Evolutionary conservation across 2,888 invertebrate species (phyloP), one percentile per base, ranked within the genome.

Genomic region (Acanthococcus lagerstroemiae): DNA sequence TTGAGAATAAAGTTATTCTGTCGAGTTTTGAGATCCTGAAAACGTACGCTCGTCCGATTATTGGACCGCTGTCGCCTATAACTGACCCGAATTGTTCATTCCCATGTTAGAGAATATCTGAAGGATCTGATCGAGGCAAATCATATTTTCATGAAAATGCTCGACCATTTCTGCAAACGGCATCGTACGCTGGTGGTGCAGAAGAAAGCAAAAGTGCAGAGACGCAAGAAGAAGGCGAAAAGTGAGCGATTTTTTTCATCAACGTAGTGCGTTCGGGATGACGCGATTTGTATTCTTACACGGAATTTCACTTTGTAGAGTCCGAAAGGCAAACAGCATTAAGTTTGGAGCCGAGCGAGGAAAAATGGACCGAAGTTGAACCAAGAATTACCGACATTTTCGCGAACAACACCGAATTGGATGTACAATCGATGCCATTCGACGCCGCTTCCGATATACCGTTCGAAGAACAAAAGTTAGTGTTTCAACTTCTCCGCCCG

Each of bases 131-230:
- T 95, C 6, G 91, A 94, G 77, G 90, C 93, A 0, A 86, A 87
- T 48, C 94, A 96, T 76, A 80, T 94, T 68, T 95, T 93, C 76
- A 76, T 95, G 68, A 93, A 91, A 81, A 87, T 95, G 85, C 79
- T 96, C 74, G 90, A 95, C 71, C 73, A 78, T 6, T 80, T 78
- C 71, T 78, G 77, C 54, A 76, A 83, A 76, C 72, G 79, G 78
- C 68, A 82, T 79, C 75, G 76, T 68, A 78, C 80, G 4, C 77
- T 88, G 44, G 80, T 93, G 12, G 86, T 90, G 4, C 88, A 88
- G 73, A 84, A 85, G 74, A 81, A 77, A 69, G 72, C 70, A 7
- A 77, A 70, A 72, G 79, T 77, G 71, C 73, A 71, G 45, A 73
- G 75, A 46, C 82, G 80, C 73, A 77, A 78, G 55, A 81, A 80